Conservation (phyloP, 2,888 invertebrate species). For the Synergus umbraculus region DNA sequence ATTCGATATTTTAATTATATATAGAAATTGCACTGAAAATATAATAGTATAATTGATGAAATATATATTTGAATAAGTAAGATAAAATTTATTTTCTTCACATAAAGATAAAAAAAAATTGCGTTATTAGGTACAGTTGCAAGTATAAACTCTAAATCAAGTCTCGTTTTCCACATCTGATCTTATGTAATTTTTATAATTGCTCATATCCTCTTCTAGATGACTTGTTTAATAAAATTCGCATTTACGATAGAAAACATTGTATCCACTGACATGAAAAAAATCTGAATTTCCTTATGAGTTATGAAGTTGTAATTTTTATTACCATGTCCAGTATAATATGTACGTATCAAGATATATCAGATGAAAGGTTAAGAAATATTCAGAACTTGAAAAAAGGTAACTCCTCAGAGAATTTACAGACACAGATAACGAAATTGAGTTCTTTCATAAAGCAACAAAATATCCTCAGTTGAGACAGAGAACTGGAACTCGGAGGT, state of each 20-base stretch:
- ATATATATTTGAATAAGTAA: too few species aligned
- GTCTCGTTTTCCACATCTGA: too few species aligned
- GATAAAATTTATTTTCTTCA: too few species aligned
- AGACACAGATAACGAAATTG: not conserved
- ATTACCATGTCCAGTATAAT: not conserved
- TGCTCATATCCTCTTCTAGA: not conserved
- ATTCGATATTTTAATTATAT: too few species aligned
- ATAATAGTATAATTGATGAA: too few species aligned
- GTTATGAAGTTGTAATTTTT: conserved; percentile 8
- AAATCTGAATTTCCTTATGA: not conserved
- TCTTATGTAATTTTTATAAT: not conserved
- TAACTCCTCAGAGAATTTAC: conserved; percentile 2
- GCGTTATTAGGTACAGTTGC: too few species aligned
- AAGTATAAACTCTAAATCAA: too few species aligned
- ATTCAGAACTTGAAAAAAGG: not conserved
- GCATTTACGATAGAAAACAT: not conserved
- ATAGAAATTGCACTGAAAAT: too few species aligned
- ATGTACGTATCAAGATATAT: not conserved
- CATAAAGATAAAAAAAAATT: too few species aligned
- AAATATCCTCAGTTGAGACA: not conserved
- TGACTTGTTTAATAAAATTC: not conserved
- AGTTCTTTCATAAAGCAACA: not conserved
- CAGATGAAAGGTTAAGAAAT: not conserved
- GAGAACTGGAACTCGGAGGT: conserved; percentile 5
- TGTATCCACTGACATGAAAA: not conserved